Evolutionary conservation across 1,140 invertebrate species (phyloP).

Genomic region (Parapsyche elsis): DNA sequence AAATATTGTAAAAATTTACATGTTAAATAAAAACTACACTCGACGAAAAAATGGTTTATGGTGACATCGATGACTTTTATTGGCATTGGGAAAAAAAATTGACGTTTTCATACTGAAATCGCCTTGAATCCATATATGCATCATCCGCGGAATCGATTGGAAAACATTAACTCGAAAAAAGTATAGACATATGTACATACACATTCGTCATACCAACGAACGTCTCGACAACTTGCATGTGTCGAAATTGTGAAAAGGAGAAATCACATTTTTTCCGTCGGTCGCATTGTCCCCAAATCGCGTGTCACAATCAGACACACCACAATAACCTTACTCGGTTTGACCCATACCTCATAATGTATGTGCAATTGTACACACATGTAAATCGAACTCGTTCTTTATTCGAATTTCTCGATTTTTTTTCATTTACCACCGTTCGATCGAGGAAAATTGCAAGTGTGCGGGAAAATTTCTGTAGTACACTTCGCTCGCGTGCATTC

Average conservation of each 20-base stretch:
- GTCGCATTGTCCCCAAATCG: constrained; percentile 43
- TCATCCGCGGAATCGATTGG: neutral
- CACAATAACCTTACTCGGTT: constrained; percentile 36
- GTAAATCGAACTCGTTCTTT: neutral
- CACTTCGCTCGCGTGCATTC: too few species aligned
- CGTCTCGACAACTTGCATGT: neutral
- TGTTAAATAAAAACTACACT: too few species aligned
- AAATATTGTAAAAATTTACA: too few species aligned
- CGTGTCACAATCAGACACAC: constrained; percentile 32
- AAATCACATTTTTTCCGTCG: constrained; percentile 43
- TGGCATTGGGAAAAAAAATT: too few species aligned
- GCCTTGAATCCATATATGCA: too few species aligned
- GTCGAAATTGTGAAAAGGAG: constrained; percentile 43
- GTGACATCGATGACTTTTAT: too few species aligned
- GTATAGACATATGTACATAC: neutral
- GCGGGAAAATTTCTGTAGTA: too few species aligned
- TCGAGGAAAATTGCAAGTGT: too few species aligned
- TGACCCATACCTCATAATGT: constrained; percentile 9
- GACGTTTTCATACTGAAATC: too few species aligned
- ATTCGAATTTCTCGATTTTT: neutral
- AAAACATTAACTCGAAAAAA: neutral
- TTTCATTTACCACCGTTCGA: neutral
- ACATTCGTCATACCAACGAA: neutral
- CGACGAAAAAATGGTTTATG: too few species aligned
- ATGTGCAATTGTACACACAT: neutral